Evolutionary conservation across 1,140 invertebrate species (phyloP).

Genomic region (Helicorthomorpha holstii): DNA sequence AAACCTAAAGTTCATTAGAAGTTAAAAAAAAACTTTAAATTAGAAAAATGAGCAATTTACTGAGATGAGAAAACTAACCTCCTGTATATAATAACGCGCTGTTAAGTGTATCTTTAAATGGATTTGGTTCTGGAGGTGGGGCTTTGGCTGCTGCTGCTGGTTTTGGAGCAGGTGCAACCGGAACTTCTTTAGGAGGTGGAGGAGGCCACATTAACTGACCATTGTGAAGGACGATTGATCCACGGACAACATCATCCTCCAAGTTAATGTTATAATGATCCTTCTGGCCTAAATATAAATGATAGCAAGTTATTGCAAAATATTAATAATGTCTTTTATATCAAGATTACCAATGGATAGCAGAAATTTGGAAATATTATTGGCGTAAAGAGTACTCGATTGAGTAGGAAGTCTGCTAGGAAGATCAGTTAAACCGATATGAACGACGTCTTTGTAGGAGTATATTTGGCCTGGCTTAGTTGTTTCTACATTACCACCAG

Average conservation of each 20-base stretch:
- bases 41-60: not conserved
- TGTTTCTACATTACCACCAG: constrained; percentile 74
- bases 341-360: constrained; percentile 46
- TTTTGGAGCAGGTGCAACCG: constrained; percentile 26
- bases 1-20: constrained; percentile 34
- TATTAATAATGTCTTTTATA: not conserved
- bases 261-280: constrained; percentile 63
- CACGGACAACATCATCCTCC: constrained; percentile 69
- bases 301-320: no score
- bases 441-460: constrained; percentile 55
- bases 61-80: constrained; percentile 29
- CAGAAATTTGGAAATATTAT: constrained; percentile 77
- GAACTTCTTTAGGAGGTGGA: constrained; percentile 32
- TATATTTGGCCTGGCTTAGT: constrained; percentile 61
- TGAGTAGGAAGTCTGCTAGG: constrained; percentile 70
- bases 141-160: constrained; percentile 24
- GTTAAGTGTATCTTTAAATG: constrained; percentile 39
- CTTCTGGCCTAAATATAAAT: constrained; percentile 34
- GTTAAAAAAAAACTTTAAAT: constrained; percentile 9
- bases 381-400: constrained; percentile 68
- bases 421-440: constrained; percentile 71
- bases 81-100: constrained; percentile 49
- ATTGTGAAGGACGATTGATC: constrained; percentile 55
- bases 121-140: constrained; percentile 28
- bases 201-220: constrained; percentile 67